phyloP scores from a whole-genome alignment of 2,113 vertebrate species.

The Emydocephalus ijimae region DNA sequence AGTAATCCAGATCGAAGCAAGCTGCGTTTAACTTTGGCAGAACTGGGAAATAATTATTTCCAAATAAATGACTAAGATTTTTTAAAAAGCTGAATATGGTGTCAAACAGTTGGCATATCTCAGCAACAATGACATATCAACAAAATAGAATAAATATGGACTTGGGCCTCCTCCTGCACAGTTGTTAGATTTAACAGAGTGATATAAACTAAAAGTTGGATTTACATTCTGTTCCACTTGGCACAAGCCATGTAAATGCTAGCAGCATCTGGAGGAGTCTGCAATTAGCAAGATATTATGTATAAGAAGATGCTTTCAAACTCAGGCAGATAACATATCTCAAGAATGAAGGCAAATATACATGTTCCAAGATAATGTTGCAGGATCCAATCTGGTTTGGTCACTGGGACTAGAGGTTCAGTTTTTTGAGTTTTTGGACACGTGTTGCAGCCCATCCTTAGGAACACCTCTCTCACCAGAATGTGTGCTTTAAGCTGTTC shows the following conservation, averaged over 20 bases:
- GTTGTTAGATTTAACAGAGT: conserved; percentile 15
- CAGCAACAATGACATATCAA: neutral
- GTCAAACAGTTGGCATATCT: neutral
- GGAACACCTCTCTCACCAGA: neutral
- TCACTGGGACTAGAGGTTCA: neutral
- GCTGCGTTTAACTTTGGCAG: neutral
- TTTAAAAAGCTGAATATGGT: neutral
- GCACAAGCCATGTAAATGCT: conserved; percentile 3
- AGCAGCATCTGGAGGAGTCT: neutral
- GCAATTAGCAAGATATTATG: conserved; percentile 39
- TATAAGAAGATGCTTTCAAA: conserved; percentile 28
- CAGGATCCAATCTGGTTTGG: neutral
- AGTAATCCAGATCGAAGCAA: neutral
- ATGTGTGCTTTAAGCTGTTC: neutral
- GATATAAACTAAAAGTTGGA: conserved; percentile 34
- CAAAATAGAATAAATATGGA: neutral
- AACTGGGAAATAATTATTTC: neutral
- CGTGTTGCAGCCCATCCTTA: neutral
- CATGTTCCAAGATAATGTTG: neutral
- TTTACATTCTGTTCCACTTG: conserved; percentile 33
- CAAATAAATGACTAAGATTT: neutral
- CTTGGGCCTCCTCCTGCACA: neutral
- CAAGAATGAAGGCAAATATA: neutral
- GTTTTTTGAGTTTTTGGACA: neutral
- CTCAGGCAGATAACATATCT: conserved; percentile 23